Conservation (phyloP, 2,888 invertebrate species). For the Drosophila hawaiiensis region DNA sequence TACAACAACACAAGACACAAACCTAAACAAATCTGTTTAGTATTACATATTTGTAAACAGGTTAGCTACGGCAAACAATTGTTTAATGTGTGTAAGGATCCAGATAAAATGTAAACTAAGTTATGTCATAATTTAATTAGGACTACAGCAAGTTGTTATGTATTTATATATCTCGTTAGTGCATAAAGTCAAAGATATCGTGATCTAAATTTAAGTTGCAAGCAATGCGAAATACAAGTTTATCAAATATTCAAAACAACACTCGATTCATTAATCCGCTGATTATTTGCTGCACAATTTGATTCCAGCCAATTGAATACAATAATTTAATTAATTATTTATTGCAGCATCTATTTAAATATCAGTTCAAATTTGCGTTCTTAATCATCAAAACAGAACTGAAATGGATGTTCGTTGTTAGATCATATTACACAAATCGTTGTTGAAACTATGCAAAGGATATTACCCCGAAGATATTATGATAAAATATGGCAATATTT, state of each 20-base stretch:
- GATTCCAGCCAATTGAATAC: neutral
- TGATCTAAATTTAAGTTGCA: constrained; percentile 72
- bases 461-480: constrained; percentile 1
- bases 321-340: too few species aligned
- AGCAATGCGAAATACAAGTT: constrained; percentile 47
- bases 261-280: too few species aligned
- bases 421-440: neutral
- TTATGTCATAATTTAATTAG: constrained; percentile 63
- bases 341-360: neutral
- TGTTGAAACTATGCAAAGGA: constrained; percentile 6
- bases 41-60: constrained; percentile 17
- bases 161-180: constrained; percentile 75
- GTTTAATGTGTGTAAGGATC: constrained; percentile 55
- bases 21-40: constrained; percentile 53
- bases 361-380: neutral
- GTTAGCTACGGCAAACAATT: constrained; percentile 21
- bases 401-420: neutral
- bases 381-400: neutral
- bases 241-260: constrained; percentile 11
- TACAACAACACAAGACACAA: constrained; percentile 54
- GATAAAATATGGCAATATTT: neutral
- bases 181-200: constrained; percentile 77
- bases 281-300: neutral
- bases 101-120: constrained; percentile 51
- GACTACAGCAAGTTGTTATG: constrained; percentile 66